phyloP scores from a whole-genome alignment of 2,113 vertebrate genomes.

The Nesospiza acunhae region DNA sequence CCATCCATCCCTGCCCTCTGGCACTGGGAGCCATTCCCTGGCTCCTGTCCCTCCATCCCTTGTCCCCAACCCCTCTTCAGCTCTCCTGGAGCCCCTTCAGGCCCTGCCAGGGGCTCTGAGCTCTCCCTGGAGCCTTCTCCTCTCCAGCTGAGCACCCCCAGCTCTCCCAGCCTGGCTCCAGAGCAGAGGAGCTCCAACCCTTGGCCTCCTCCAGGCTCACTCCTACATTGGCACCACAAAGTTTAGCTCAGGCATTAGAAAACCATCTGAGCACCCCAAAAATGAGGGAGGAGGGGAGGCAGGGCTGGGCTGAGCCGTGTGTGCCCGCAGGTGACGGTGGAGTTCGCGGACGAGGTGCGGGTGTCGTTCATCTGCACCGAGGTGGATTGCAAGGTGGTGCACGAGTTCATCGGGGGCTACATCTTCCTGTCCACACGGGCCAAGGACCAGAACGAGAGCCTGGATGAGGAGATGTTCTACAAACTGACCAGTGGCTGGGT shows the following conservation, averaged over 20 bases:
- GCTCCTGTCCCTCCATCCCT: background rate
- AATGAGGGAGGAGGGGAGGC: accelerated
- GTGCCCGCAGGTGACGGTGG: conserved; percentile 87
- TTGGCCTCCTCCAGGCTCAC: accelerated
- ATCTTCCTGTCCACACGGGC: conserved; percentile 97
- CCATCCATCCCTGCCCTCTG: background rate
- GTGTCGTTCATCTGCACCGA: conserved; percentile 94
- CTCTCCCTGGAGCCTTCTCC: background rate
- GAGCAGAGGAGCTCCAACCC: background rate
- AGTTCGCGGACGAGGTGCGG: conserved; percentile 93
- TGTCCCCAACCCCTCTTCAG: background rate
- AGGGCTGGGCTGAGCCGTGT: background rate
- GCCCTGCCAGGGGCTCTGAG: background rate
- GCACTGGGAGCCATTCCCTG: background rate
- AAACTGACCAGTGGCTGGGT: conserved; percentile 99
- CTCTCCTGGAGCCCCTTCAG: background rate
- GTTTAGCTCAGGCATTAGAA: accelerated
- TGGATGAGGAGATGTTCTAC: conserved; percentile 99
- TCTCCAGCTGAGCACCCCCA: accelerated
- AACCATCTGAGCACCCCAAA: accelerated
- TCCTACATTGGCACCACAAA: accelerated
- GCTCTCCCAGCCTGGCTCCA: background rate
- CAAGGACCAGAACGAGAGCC: conserved; percentile 98
- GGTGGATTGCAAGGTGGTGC: conserved; percentile 98
- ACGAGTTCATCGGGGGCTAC: conserved; percentile 98